phyloP scores from a whole-genome alignment of 2,888 invertebrate species.

The Agriopis marginaria region DNA sequence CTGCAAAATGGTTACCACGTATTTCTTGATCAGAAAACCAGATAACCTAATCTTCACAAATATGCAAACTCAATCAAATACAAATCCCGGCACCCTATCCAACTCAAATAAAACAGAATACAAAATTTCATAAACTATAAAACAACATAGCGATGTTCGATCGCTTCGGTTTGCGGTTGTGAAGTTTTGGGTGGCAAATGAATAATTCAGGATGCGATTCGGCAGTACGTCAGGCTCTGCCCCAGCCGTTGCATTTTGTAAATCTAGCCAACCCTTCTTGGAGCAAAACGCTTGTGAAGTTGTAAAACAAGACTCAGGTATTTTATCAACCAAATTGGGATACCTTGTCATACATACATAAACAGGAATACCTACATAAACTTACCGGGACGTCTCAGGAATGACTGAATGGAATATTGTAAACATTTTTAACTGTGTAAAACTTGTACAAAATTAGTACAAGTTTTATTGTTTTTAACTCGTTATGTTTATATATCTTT shows the following conservation, averaged over 20 bases:
- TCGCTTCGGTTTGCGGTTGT: constrained; percentile 60
- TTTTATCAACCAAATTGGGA: constrained; percentile 23
- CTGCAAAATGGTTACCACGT: background rate
- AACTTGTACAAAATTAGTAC: too few relatives aligned
- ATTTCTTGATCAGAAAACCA: constrained; percentile 5
- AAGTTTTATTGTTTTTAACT: too few relatives aligned
- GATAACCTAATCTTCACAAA: constrained; percentile 10
- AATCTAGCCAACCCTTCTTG: constrained; percentile 59
- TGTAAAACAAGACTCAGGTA: constrained; percentile 29
- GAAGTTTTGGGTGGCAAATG: constrained; percentile 78
- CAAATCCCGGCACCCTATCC: constrained; percentile 50
- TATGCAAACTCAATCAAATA: constrained; percentile 23
- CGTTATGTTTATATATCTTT: too few relatives aligned
- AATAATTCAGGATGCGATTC: constrained; percentile 82
- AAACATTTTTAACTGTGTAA: too few relatives aligned
- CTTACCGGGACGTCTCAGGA: background rate
- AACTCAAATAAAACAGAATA: constrained; percentile 55
- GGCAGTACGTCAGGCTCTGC: constrained; percentile 79
- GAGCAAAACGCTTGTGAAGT: constrained; percentile 33
- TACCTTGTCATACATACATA: constrained; percentile 19
- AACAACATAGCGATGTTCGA: constrained; percentile 80
- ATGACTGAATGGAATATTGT: background rate
- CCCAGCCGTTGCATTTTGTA: constrained; percentile 77
- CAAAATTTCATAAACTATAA: constrained; percentile 74
- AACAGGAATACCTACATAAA: background rate